Percentiles rank a stretch among this genome's conserved stretches.
phyloP scores from a whole-genome alignment of 2,888 invertebrate species.

The Amorpha juglandis region DNA sequence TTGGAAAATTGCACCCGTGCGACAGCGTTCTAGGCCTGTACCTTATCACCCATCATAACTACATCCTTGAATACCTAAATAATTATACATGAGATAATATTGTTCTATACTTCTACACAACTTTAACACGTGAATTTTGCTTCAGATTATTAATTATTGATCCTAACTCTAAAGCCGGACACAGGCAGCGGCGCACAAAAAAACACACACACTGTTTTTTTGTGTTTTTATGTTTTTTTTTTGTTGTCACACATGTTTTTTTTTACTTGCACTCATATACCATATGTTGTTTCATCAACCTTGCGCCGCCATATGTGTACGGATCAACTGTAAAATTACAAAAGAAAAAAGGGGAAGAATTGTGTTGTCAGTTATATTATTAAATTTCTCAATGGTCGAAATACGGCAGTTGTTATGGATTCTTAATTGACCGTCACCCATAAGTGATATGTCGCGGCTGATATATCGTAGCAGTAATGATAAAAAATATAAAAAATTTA shows the following conservation, averaged over 20 bases:
- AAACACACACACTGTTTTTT: too few relatives aligned
- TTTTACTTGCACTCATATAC: neutral
- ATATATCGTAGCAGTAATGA: neutral
- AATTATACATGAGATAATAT: conserved; percentile 59
- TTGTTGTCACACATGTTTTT: too few relatives aligned
- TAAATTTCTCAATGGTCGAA: conserved; percentile 21
- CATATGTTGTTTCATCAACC: neutral
- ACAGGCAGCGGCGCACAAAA: conserved; percentile 1
- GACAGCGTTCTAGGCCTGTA: conserved; percentile 68
- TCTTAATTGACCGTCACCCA: conserved; percentile 75
- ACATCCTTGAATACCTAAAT: conserved; percentile 51
- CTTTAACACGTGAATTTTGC: conserved; percentile 70
- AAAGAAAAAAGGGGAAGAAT: conserved; percentile 50
- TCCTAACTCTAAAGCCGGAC: conserved; percentile 49
- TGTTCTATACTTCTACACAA: conserved; percentile 70
- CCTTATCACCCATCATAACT: conserved; percentile 52
- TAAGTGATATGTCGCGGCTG: conserved; percentile 74
- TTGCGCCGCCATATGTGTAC: conserved; percentile 14
- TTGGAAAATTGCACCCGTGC: conserved; percentile 39
- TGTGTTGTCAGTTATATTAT: conserved; percentile 70
- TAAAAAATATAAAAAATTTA: neutral
- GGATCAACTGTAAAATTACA: conserved; percentile 65
- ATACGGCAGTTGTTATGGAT: conserved; percentile 53
- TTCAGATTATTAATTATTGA: conserved; percentile 67
- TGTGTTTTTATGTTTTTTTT: too few relatives aligned